A percentile compares a stretch with the other conserved stretches of the same genome.
These are phyloP conservation scores for Tympanoctomys barrerae DNA, from an alignment of 2,797 vertebrate species.

Conservation along the genomic window DNA sequence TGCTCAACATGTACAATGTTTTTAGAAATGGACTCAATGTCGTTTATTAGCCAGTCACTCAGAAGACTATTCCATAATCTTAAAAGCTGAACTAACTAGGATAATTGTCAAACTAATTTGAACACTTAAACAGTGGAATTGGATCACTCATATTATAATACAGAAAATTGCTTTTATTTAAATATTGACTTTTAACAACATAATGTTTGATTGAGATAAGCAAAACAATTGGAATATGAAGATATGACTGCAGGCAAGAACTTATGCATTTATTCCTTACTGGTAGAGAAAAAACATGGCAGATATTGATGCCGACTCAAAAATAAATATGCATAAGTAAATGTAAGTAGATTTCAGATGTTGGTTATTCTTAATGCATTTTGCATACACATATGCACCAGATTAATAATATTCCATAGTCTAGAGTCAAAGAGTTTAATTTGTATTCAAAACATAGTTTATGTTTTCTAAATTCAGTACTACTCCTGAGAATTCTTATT, in stretches of 20 bases:
- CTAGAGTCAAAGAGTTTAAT: slow-evolving; percentile 48
- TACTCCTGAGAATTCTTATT: slow-evolving; percentile 73
- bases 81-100: slow-evolving; percentile 49
- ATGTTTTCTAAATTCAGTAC: slow-evolving; percentile 77
- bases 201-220: slow-evolving; percentile 53
- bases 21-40: slow-evolving; percentile 5
- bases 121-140: slow-evolving; percentile 55
- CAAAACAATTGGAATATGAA: slow-evolving; percentile 46
- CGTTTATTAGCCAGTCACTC: slow-evolving; percentile 22
- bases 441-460: slow-evolving; percentile 72
- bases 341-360: slow-evolving; percentile 26
- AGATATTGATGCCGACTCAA: slow-evolving; percentile 42
- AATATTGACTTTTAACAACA: slow-evolving; percentile 48
- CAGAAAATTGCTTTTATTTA: slow-evolving; percentile 65
- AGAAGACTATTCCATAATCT: slow-evolving; percentile 55
- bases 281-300: neutral
- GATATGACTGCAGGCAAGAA: slow-evolving; percentile 5
- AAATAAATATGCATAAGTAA: slow-evolving; percentile 25
- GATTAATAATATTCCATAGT: neutral
- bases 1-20: neutral
- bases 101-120: slow-evolving; percentile 58
- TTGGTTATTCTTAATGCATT: neutral
- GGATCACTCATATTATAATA: slow-evolving; percentile 9
- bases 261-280: slow-evolving; percentile 29
- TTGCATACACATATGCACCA: neutral